Base-by-base conservation (phyloP, 2,797 vertebrate species). In the Cygnus olor region DNA sequence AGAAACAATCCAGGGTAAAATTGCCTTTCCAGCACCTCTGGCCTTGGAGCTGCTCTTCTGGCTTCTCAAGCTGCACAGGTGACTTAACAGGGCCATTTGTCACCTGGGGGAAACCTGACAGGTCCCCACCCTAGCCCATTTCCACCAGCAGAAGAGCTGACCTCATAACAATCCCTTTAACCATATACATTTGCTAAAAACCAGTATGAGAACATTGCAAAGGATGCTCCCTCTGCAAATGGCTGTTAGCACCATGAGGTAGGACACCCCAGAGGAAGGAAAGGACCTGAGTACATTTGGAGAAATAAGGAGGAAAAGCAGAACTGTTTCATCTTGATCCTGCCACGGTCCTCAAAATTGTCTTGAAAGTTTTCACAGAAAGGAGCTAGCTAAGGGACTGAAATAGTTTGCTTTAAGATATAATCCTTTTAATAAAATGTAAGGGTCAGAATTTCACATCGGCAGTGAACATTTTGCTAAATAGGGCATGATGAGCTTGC, bases 351-450 rank as follows among this genome's bases (percentile, higher is more conserved):
- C 81, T 93, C 64, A 94, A 95, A 95, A 95, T 80, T 91, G 88
- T 93, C 91, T 88, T 80, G 89, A 38, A 94, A 88, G 61, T 95
- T 96, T 91, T 49, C 65, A 24, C 71, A 90, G 94, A 78, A 78
- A 96, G 78, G 83, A 94, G 86, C 80, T 16, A 51, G 83, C 27
- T 60, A 65, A 82, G 74, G 88, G 71, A 86, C 88, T 9, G 81
- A 80, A 95, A 89, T 91, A 85, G 93, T 94, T 95, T 95, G 63
- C 93, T 96, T 94, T 94, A 80, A 81, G 90, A 90, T 53, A 88
- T 95, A 94, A 94, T 94, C 85, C 91, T 82, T 95, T 94, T 95
- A 96, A 95, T 86, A 94, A 92, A 94, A 95, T 88, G 79, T 93
- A 70, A 85, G 92, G 90, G 89, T 96, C 88, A 95, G 88, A 95